Evolutionary conservation across 2,888 invertebrate species (phyloP).

Genomic region (Aphrophora alni): DNA sequence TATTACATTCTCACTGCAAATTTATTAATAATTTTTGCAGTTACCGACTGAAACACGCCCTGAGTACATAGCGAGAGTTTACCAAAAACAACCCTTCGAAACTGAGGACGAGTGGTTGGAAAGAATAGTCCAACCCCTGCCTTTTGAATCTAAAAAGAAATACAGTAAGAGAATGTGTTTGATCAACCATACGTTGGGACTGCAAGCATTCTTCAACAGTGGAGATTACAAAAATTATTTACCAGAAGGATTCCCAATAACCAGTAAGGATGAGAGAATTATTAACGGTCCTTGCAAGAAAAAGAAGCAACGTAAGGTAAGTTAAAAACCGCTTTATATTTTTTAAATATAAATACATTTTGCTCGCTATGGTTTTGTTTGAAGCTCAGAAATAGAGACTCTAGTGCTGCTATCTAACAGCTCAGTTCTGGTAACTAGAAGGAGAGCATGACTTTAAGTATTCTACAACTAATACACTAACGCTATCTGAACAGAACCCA

Average conservation of each 20-base stretch:
- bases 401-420: no score
- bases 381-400: no score
- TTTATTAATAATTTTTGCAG: no score
- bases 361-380: no score
- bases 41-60: not conserved
- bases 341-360: no score
- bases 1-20: no score
- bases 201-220: not conserved
- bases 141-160: not conserved
- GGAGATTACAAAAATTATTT: not conserved
- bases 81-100: not conserved
- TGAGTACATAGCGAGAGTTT: not conserved
- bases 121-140: not conserved
- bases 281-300: not conserved
- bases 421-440: no score
- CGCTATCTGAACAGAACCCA: no score
- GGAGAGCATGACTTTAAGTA: no score
- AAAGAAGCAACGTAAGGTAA: not conserved
- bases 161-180: not conserved
- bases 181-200: not conserved
- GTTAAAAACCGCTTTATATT: not conserved
- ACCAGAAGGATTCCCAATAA: not conserved
- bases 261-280: not conserved
- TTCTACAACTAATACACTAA: no score
- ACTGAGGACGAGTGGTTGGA: not conserved